Base-by-base conservation (phyloP, 92 coral and sea anemone genomes). In the Epizoanthus stellaris region DNA sequence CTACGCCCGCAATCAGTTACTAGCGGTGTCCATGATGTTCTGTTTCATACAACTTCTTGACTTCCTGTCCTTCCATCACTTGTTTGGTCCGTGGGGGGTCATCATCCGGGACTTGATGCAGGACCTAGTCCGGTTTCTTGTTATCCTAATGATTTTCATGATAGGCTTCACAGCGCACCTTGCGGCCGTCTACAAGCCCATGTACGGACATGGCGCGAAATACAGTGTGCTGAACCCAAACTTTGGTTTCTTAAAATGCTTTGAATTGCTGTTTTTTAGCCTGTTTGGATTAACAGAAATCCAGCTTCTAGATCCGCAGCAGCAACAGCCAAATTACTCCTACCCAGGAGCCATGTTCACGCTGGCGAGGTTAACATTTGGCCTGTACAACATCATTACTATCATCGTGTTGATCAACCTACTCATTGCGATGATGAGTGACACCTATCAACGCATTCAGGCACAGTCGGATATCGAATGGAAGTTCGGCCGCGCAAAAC, bases 1-100 rank as follows among this genome's bases (percentile, higher is more conserved):
- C 12, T 96, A 96, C 91, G 89, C 98, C 63, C 94, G 99, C 15
- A 96, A 96, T 65, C 99, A 96, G 85, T 87, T 96, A 16, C 90
- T 94, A 53, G 99, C 99, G 8, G 84, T 85, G 65, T 90, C 97
- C 77, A 96, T 96, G 99, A 92, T 94, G 93, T 94, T 96, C 64
- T 94, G 98, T 71, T 96, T 96, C 68, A 95, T 95, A 11, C 99
- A 96, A 62, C 87, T 96, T 25, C 81, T 96, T 80, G 99, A 96
- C 72, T 96, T 96, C 66, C 83, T 96, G 21, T 94, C 99, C 5
- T 94, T 96, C 88, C 99, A 96, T 91, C 98, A 96, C 80, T 88
- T 96, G 93, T 96, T 96, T 53, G 99, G 99, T 76, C 99, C 99
- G 7, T 96, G 99, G 99, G 99, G 99, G 76, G 99, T 94, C 21